A percentile compares a stretch with the other conserved stretches of the same genome.
These are phyloP conservation scores for Anguilla obscura DNA, from an alignment of 2,797 vertebrate species.

Conservation along the genomic window DNA sequence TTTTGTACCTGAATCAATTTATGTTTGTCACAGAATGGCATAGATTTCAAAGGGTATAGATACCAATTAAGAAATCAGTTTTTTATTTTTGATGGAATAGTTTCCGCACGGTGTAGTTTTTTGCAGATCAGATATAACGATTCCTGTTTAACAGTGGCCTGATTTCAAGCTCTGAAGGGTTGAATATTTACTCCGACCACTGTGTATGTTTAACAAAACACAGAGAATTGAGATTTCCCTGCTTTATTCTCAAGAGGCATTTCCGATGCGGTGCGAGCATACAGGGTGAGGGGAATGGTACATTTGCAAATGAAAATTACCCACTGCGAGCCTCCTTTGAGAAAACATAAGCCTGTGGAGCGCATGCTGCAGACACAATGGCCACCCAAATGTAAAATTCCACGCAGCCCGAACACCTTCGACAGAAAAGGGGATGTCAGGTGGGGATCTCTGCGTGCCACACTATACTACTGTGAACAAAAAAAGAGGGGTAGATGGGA, in stretches of 20 bases:
- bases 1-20: no score
- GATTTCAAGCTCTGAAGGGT: not conserved
- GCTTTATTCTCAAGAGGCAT: constrained; percentile 16
- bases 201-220: not conserved
- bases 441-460: not conserved
- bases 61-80: no score
- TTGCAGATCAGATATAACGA: no score
- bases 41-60: no score
- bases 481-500: not conserved
- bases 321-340: constrained; percentile 20
- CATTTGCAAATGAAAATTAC: constrained; percentile 28
- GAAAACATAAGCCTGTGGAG: not conserved
- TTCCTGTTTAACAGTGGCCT: no score
- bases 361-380: not conserved
- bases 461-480: not conserved
- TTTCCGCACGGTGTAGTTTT: no score
- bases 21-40: no score
- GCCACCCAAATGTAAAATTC: not conserved
- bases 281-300: constrained; percentile 15
- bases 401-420: not conserved
- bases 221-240: not conserved
- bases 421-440: constrained; percentile 12
- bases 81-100: no score
- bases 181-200: not conserved
- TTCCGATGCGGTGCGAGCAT: not conserved